Conservation (phyloP, 2,888 invertebrate species). For the Platycheirus rosarum region DNA sequence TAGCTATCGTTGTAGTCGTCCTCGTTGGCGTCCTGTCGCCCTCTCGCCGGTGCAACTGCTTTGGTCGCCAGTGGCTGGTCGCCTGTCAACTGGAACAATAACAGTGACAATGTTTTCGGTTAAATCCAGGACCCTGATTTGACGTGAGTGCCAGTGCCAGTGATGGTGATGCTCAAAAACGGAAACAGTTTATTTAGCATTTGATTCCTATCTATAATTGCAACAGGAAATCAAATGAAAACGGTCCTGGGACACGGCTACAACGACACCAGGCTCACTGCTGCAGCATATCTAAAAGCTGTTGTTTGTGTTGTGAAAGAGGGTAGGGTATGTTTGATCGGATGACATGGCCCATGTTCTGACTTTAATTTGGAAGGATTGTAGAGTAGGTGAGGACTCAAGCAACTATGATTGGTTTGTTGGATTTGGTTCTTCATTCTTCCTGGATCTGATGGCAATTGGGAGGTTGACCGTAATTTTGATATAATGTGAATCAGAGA, state of each 20-base stretch:
- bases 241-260: constrained; percentile 47
- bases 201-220: constrained; percentile 74
- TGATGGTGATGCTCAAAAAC: constrained; percentile 65
- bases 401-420: constrained; percentile 40
- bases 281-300: neutral
- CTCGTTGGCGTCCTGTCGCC: constrained; percentile 10
- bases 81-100: constrained; percentile 72
- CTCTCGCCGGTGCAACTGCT: constrained; percentile 15
- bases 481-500: constrained; percentile 57
- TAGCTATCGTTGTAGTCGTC: constrained; percentile 18
- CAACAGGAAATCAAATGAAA: constrained; percentile 75
- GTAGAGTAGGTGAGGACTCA: neutral
- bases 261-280: neutral
- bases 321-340: neutral
- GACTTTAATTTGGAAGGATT: constrained; percentile 17
- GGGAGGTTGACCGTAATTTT: constrained; percentile 70
- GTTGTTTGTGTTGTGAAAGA: constrained; percentile 19
- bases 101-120: constrained; percentile 73
- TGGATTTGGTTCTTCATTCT: constrained; percentile 12
- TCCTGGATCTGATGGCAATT: constrained; percentile 54
- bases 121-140: constrained; percentile 65
- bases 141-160: constrained; percentile 55
- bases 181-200: constrained; percentile 75
- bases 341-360: constrained; percentile 31
- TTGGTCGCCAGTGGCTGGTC: constrained; percentile 31